A percentile compares a stretch with the other conserved stretches of the same genome.
Evolutionary conservation across 2,888 invertebrate species (phyloP).

Genomic region (Brachynemurus nebulosus): DNA sequence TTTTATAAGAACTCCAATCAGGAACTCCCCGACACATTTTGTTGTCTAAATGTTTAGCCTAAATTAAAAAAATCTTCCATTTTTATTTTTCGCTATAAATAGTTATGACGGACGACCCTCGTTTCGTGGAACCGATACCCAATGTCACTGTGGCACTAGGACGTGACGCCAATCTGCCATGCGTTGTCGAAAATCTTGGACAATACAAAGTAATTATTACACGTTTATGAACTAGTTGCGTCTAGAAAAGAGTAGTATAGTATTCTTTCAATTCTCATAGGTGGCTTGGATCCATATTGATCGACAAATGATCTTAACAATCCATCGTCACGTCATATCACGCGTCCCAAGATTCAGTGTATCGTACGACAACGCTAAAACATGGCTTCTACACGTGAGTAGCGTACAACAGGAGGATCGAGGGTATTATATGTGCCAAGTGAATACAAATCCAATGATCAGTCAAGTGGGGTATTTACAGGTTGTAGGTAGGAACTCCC

Average conservation of each 20-base stretch:
- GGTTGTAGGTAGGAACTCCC: constrained; percentile 67
- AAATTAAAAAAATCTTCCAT: too few species aligned
- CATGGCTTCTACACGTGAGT: constrained; percentile 81
- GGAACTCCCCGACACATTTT: too few species aligned
- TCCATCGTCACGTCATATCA: constrained; percentile 83
- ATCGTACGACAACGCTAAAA: constrained; percentile 82
- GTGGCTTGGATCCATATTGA: constrained; percentile 94
- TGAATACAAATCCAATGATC: constrained; percentile 88
- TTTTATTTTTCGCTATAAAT: too few species aligned
- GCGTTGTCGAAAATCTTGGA: constrained; percentile 81
- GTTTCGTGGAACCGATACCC: constrained; percentile 80
- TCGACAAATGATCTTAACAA: constrained; percentile 84
- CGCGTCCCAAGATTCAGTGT: constrained; percentile 83
- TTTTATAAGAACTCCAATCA: too few species aligned
- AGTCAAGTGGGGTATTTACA: constrained; percentile 87
- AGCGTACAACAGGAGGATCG: constrained; percentile 85
- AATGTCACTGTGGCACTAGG: constrained; percentile 86
- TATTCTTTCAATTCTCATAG: constrained; percentile 36
- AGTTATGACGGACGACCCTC: constrained; percentile 77
- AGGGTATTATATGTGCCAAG: constrained; percentile 83
- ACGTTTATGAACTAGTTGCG: too few species aligned
- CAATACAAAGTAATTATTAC: constrained; percentile 59
- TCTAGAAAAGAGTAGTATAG: neutral
- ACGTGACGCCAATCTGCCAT: constrained; percentile 76
- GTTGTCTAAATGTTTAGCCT: too few species aligned